Evolutionary conservation across 1,140 invertebrate genomes (phyloP), one percentile per base, ranked within the genome.

Genomic region (Drosophila athabasca): DNA sequence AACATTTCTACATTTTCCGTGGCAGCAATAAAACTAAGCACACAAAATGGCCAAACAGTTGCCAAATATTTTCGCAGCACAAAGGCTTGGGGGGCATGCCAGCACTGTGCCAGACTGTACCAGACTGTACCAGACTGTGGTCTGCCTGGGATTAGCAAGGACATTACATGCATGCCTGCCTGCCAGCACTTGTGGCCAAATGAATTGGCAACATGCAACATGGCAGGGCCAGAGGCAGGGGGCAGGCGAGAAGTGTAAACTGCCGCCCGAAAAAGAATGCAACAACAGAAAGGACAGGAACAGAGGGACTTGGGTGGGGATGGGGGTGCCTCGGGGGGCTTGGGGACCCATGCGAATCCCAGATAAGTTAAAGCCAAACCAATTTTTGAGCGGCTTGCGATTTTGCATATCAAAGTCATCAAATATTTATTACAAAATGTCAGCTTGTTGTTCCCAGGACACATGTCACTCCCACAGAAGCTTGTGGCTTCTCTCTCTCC

Each of bases 351-450:
- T 15, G 4, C 53, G 53, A 75, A 75, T 67, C 62, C 62, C 62
- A 60, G 54, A 19, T 61, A 50, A 55, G 62, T 67, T 76, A 54
- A 60, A 76, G 55, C 49, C 60, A 76, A 76, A 76, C 62, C 72
- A 75, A 75, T 76, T 75, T 76, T 75, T 76, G 71, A 76, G 72
- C 72, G 72, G 62, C 72, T 59, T 67, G 62, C 62, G 72, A 75
- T 76, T 76, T 76, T 76, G 71, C 75, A 77, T 77, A 78, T 71
- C 67, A 78, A 78, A 78, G 74, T 66, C 74, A 77, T 78, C 74
- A 78, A 78, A 78, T 78, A 78, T 78, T 78, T 78, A 78, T 78
- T 78, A 78, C 60, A 70, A 76, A 71, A 78, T 78, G 76, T 78
- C 74, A 76, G 72, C 72, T 76, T 76, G 73, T 76, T 68, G 74